phyloP scores from a whole-genome alignment of 2,888 invertebrate species.

The Caenorhabditis japonica region DNA sequence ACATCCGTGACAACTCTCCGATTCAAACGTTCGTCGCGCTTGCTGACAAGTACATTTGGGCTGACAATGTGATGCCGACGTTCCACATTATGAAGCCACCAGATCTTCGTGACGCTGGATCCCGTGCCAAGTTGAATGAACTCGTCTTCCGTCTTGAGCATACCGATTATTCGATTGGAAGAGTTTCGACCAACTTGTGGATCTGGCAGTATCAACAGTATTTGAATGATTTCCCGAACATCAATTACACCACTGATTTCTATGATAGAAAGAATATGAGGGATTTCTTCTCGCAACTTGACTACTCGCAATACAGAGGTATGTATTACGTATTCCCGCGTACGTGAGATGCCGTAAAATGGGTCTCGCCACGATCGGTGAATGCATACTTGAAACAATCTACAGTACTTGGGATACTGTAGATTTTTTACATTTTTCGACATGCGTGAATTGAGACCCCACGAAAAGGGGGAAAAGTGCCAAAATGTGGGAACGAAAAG shows the following conservation, averaged over 20 bases:
- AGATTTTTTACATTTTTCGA: too few relatives aligned
- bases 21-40: slow-evolving; percentile 76
- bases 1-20: slow-evolving; percentile 76
- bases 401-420: too few relatives aligned
- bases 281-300: slow-evolving; percentile 75
- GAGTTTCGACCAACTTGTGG: slow-evolving; percentile 72
- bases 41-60: slow-evolving; percentile 77
- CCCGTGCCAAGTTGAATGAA: slow-evolving; percentile 71
- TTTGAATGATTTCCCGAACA: slow-evolving; percentile 75
- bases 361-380: too few relatives aligned
- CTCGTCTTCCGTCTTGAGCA: slow-evolving; percentile 74
- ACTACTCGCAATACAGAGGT: slow-evolving; percentile 75
- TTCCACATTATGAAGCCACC: slow-evolving; percentile 76
- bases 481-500: too few relatives aligned
- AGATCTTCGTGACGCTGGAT: slow-evolving; percentile 70
- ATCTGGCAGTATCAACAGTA: slow-evolving; percentile 76
- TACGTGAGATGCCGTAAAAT: too few relatives aligned
- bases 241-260: slow-evolving; percentile 73
- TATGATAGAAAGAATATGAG: slow-evolving; percentile 72
- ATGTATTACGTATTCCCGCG: too few relatives aligned
- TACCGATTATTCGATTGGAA: slow-evolving; percentile 74
- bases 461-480: too few relatives aligned
- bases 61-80: slow-evolving; percentile 76
- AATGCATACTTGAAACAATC: too few relatives aligned
- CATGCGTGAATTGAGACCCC: too few relatives aligned